Conservation (phyloP, 1,140 invertebrate species). For the Hyles vespertilio region DNA sequence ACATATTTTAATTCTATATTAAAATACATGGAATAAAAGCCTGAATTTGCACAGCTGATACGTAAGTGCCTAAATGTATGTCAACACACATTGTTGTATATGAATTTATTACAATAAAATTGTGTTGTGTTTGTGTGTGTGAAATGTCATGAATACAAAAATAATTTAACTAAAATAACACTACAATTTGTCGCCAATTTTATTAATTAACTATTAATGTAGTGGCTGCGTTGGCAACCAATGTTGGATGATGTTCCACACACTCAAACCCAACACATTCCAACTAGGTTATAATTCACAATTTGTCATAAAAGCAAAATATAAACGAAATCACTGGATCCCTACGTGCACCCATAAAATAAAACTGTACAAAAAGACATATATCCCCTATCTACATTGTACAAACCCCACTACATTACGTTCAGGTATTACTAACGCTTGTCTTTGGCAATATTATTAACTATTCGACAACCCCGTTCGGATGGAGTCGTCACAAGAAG, state of each 20-base stretch:
- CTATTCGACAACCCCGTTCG: conserved; percentile 6
- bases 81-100: too few species aligned
- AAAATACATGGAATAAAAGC: too few species aligned
- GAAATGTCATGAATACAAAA: not conserved
- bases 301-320: not conserved
- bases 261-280: not conserved
- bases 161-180: too few species aligned
- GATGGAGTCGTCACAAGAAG: conserved; percentile 6
- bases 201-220: too few species aligned
- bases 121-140: not conserved
- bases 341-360: conserved; percentile 10
- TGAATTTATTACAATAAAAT: too few species aligned
- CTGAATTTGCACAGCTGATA: too few species aligned
- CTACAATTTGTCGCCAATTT: too few species aligned
- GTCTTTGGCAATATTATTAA: conserved; percentile 59
- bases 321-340: conserved; percentile 6
- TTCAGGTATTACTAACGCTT: conserved; percentile 32
- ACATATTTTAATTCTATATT: too few species aligned
- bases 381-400: conserved; percentile 40
- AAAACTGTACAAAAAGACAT: conserved; percentile 16
- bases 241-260: not conserved
- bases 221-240: too few species aligned
- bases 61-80: too few species aligned
- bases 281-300: not conserved
- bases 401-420: conserved; percentile 43